Conservation (phyloP, 2,797 vertebrate genomes). For the Jordanella pulchra region DNA sequence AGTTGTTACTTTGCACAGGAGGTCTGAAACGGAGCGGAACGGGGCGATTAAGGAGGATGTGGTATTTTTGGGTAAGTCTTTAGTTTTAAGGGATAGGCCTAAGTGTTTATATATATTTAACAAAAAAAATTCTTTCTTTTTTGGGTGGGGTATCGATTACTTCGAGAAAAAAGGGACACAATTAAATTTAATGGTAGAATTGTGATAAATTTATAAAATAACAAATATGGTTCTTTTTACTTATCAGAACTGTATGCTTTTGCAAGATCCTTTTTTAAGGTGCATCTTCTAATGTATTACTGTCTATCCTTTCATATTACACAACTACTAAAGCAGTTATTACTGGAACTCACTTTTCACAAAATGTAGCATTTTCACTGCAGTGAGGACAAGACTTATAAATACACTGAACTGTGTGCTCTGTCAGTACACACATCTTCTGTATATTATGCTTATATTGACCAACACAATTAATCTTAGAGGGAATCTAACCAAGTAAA, state of each 20-base stretch:
- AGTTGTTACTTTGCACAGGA: too few relatives aligned
- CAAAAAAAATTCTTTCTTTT: too few relatives aligned
- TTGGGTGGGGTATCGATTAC: too few relatives aligned
- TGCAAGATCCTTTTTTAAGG: not conserved
- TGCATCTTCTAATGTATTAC: not conserved
- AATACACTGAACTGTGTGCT: not conserved
- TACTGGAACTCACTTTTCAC: not conserved
- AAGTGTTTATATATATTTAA: too few relatives aligned
- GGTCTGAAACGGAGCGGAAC: too few relatives aligned
- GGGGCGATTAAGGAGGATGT: too few relatives aligned
- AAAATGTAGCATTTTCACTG: not conserved
- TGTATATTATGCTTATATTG: not conserved
- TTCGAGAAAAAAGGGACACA: too few relatives aligned
- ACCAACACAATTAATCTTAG: not conserved
- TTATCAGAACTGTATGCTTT: not conserved
- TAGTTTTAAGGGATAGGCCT: too few relatives aligned
- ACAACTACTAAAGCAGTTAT: not conserved
- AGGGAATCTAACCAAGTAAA: conserved; percentile 2
- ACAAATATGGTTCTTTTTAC: not conserved
- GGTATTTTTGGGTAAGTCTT: too few relatives aligned
- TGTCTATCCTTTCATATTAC: not conserved
- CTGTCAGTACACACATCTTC: not conserved
- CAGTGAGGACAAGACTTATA: not conserved
- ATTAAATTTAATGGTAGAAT: not conserved
- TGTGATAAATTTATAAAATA: not conserved